phyloP scores from a whole-genome alignment of 2,888 invertebrate genomes.

The Drosophila phalerata region DNA sequence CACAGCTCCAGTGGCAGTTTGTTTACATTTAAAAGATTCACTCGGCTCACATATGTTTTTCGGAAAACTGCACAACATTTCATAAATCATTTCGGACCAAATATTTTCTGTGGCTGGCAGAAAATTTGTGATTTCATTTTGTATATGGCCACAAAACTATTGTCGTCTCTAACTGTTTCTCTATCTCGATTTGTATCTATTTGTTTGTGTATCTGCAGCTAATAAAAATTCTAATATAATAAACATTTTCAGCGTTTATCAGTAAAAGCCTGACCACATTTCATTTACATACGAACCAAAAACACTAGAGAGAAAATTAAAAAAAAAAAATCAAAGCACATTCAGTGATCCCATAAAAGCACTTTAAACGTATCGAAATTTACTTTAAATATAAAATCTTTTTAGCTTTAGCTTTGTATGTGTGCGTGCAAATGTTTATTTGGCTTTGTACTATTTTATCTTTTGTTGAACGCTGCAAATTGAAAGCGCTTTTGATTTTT shows the following conservation, averaged over 20 bases:
- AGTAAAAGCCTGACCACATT: slow-evolving; percentile 50
- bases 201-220: slow-evolving; percentile 47
- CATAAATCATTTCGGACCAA: slow-evolving; percentile 67
- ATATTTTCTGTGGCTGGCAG: slow-evolving; percentile 62
- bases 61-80: slow-evolving; percentile 35
- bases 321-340: slow-evolving; percentile 2
- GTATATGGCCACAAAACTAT: slow-evolving; percentile 37
- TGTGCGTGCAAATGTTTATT: slow-evolving; percentile 3
- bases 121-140: slow-evolving; percentile 66
- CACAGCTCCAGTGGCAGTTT: slow-evolving; percentile 8
- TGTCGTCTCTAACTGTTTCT: slow-evolving; percentile 43
- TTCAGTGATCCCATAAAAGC: slow-evolving; percentile 24
- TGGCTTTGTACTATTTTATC: slow-evolving; percentile 19
- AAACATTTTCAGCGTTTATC: slow-evolving; percentile 63
- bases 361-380: slow-evolving; percentile 30
- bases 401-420: neutral
- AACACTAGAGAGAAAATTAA: neutral
- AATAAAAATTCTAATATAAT: slow-evolving; percentile 61
- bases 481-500: slow-evolving; percentile 15
- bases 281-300: slow-evolving; percentile 39
- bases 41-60: slow-evolving; percentile 21
- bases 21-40: slow-evolving; percentile 27
- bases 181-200: slow-evolving; percentile 8
- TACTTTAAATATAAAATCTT: slow-evolving; percentile 19
- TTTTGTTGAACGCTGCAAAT: slow-evolving; percentile 20